phyloP scores from a whole-genome alignment of 1,140 invertebrate genomes.

The Lutraria rhynchaena region DNA sequence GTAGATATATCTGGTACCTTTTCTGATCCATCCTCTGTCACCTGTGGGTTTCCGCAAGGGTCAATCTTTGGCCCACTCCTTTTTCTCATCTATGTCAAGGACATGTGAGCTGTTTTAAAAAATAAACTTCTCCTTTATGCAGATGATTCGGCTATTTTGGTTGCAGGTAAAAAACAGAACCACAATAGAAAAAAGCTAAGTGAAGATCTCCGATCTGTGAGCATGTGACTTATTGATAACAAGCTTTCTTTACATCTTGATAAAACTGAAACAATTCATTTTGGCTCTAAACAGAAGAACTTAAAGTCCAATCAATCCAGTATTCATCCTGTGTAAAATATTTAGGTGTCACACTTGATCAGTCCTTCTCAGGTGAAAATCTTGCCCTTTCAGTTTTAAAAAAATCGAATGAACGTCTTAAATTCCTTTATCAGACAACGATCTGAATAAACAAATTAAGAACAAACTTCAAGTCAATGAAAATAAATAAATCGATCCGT shows the following conservation, averaged over 20 bases:
- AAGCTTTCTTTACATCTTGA: slow-evolving; percentile 50
- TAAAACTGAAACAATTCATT: slow-evolving; percentile 36
- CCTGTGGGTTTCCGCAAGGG: slow-evolving; percentile 33
- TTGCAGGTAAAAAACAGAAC: background rate
- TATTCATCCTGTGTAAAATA: slow-evolving; percentile 17
- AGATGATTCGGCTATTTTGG: too few relatives aligned
- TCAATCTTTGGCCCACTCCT: slow-evolving; percentile 19
- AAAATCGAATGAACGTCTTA: slow-evolving; percentile 6
- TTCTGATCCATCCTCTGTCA: background rate
- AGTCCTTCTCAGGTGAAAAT: slow-evolving; percentile 17
- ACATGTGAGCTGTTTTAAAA: background rate
- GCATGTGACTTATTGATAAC: slow-evolving; percentile 40
- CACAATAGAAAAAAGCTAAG: background rate
- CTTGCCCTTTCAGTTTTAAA: slow-evolving; percentile 32
- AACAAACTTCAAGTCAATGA: too few relatives aligned
- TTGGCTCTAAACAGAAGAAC: slow-evolving; percentile 41
- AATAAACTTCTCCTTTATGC: too few relatives aligned
- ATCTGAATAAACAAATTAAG: background rate
- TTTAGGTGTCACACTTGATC: slow-evolving; percentile 26
- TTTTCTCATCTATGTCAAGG: slow-evolving; percentile 32
- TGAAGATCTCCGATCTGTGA: slow-evolving; percentile 11
- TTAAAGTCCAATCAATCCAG: slow-evolving; percentile 14
- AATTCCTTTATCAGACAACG: slow-evolving; percentile 9
- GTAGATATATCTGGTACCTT: background rate
- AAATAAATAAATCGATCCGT: slow-evolving; percentile 31